Percentiles rank a stretch among this genome's conserved stretches.
Conservation (phyloP, 1,140 invertebrate genomes). For the Frieseomelitta varia region DNA sequence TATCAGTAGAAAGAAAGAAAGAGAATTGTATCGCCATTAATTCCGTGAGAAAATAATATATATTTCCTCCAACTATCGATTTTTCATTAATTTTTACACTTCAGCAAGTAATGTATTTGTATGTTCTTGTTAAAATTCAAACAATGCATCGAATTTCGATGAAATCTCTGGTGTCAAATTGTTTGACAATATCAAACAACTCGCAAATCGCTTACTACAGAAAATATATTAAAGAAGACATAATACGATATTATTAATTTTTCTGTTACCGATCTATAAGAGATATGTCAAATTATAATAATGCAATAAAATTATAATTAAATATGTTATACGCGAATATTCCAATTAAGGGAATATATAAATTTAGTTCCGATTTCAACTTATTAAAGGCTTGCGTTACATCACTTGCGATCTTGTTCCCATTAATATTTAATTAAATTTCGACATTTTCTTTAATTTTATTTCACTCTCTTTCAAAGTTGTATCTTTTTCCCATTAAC, state of each 20-base stretch:
- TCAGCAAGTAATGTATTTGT: background rate
- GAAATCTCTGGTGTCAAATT: background rate
- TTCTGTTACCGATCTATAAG: background rate
- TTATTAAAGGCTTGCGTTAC: too few species aligned
- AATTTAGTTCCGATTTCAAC: background rate
- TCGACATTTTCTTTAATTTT: too few species aligned
- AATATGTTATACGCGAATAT: background rate
- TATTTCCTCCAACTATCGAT: background rate
- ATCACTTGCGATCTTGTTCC: too few species aligned
- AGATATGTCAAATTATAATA: background rate
- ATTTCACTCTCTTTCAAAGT: too few species aligned
- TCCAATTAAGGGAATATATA: background rate
- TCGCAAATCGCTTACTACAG: background rate
- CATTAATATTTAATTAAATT: too few species aligned
- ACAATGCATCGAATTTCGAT: background rate
- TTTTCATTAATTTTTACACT: background rate
- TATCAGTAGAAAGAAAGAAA: too few species aligned
- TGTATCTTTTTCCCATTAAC: too few species aligned
- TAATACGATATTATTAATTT: background rate
- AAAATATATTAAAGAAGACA: background rate
- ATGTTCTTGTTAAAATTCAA: background rate
- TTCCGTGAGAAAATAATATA: background rate
- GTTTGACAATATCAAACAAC: background rate
- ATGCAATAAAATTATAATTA: background rate
- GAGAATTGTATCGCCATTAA: background rate